Evolutionary conservation across 2,797 vertebrate species (phyloP).

Genomic region (Triplophysa bombifrons): DNA sequence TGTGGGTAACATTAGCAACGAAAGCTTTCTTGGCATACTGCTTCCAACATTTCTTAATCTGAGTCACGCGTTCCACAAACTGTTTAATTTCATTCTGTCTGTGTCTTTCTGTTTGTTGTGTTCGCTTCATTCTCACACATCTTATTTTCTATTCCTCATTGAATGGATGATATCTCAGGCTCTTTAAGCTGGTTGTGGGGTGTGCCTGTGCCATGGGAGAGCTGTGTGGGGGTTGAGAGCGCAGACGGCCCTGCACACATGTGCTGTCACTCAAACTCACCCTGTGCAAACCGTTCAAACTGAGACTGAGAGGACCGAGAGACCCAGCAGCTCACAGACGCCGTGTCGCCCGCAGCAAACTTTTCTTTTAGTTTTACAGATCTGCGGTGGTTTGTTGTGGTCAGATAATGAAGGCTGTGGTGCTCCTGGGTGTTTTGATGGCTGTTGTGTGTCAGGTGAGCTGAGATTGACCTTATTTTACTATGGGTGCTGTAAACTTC

Average conservation of each 20-base stretch:
- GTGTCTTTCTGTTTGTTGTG: not conserved
- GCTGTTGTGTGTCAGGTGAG: conserved; percentile 57
- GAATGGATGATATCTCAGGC: conserved; percentile 13
- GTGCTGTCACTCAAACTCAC: conserved; percentile 75
- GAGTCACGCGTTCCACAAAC: not conserved
- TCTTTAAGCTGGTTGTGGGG: conserved; percentile 40
- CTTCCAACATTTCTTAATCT: not conserved
- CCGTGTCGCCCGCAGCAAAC: conserved; percentile 8
- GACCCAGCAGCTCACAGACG: conserved; percentile 36
- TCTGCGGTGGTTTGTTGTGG: not conserved
- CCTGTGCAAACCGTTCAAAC: conserved; percentile 40
- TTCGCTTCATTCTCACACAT: not conserved
- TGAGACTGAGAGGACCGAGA: conserved; percentile 52
- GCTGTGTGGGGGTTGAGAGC: conserved; percentile 61
- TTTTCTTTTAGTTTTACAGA: conserved; percentile 26
- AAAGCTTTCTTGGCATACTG: not conserved
- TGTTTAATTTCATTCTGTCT: not conserved
- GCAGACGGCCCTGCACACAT: conserved; percentile 69
- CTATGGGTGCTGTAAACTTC: not conserved
- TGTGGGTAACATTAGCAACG: not conserved
- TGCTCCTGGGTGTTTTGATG: conserved; percentile 63
- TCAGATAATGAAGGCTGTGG: conserved; percentile 67
- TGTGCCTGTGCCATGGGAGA: conserved; percentile 58
- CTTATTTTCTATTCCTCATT: not conserved
- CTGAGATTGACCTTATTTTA: not conserved